phyloP scores from a whole-genome alignment of 1,140 invertebrate species.

The Caenorhabditis inopinata region DNA sequence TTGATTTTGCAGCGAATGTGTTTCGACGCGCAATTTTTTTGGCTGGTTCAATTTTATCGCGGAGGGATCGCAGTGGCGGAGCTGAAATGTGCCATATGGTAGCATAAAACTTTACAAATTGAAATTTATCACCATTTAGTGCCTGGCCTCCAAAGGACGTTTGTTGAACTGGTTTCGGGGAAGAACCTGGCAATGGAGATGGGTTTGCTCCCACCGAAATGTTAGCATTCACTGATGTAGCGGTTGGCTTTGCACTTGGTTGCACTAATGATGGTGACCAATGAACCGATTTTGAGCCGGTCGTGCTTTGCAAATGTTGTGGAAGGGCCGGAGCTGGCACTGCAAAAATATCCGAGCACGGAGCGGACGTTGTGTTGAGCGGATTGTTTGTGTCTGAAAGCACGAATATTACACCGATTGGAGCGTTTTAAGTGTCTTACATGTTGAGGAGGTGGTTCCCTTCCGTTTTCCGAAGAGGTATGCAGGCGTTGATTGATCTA shows the following conservation, averaged over 20 bases:
- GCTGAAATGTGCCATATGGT: too few relatives aligned
- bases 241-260: neutral
- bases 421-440: neutral
- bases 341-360: neutral
- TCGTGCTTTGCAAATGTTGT: neutral
- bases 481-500: neutral
- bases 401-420: neutral
- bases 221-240: neutral
- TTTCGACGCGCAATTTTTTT: neutral
- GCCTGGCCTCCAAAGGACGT: neutral
- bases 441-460: neutral
- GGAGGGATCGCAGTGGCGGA: neutral
- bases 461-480: constrained; percentile 2
- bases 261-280: constrained; percentile 2
- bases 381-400: neutral
- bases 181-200: neutral
- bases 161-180: neutral
- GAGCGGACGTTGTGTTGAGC: neutral
- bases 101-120: too few relatives aligned
- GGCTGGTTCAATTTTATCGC: neutral
- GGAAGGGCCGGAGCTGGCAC: neutral
- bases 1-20: constrained; percentile 5
- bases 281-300: neutral
- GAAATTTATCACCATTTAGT: neutral
- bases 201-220: neutral